Percentiles rank a stretch among this genome's conserved stretches.
Evolutionary conservation across 2,888 invertebrate genomes (phyloP).

Genomic region (Eristalis tenax): DNA sequence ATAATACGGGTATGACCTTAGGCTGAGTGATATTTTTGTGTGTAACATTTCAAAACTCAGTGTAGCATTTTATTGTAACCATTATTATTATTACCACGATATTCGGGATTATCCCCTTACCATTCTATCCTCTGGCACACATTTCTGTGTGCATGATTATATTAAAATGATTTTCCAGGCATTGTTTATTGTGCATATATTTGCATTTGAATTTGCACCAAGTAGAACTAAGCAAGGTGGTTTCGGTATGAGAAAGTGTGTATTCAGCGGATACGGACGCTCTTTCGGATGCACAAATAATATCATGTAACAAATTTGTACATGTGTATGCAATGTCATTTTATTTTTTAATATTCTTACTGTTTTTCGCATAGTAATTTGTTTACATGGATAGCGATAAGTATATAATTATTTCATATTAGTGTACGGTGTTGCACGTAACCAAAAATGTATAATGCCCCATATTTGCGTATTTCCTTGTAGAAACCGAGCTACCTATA

Average conservation of each 20-base stretch:
- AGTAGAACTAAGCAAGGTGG: conserved; percentile 37
- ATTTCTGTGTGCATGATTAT: conserved; percentile 34
- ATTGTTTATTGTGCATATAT: conserved; percentile 58
- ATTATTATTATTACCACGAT: conserved; percentile 57
- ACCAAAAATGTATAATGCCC: neutral
- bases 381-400: conserved; percentile 62
- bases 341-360: conserved; percentile 41
- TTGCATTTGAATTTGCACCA: conserved; percentile 47
- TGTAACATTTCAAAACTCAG: conserved; percentile 25
- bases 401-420: conserved; percentile 61
- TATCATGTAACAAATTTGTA: neutral
- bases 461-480: neutral
- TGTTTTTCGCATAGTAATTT: conserved; percentile 24
- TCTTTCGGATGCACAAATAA: too few relatives aligned
- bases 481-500: too few relatives aligned
- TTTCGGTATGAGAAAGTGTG: conserved; percentile 14
- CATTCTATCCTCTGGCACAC: neutral
- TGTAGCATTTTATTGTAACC: conserved; percentile 46
- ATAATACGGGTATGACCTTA: conserved; percentile 41
- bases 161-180: conserved; percentile 46
- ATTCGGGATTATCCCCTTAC: conserved; percentile 43
- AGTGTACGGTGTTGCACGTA: conserved; percentile 21
- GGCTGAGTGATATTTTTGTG: neutral
- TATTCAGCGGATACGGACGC: neutral
- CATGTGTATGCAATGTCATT: conserved; percentile 7